Conservation (phyloP, 2,888 invertebrate species). For the Amiota communis region DNA sequence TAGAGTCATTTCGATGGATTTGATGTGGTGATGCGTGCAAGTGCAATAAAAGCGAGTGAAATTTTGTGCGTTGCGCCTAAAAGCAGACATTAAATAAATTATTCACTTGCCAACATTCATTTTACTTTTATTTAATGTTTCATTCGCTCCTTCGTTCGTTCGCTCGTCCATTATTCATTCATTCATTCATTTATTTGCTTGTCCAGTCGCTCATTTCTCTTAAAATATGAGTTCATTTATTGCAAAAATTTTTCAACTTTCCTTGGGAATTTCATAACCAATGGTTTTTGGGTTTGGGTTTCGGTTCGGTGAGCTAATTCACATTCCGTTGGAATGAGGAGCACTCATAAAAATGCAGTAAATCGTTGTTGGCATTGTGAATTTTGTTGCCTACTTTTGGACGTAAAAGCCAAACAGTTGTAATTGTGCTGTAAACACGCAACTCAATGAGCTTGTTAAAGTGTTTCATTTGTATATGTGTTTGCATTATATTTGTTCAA, state of each 20-base stretch:
- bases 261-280: not conserved
- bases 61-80: slow-evolving; percentile 57
- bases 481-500: not conserved
- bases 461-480: not conserved
- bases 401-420: slow-evolving; percentile 65
- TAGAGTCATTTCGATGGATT: not conserved
- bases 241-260: slow-evolving; percentile 50
- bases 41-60: slow-evolving; percentile 56
- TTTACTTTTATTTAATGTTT: slow-evolving; percentile 21
- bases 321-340: slow-evolving; percentile 34
- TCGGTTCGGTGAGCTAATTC: too few species aligned
- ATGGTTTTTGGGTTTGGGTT: too few species aligned
- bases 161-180: not conserved
- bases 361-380: slow-evolving; percentile 45
- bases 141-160: not conserved
- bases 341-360: slow-evolving; percentile 63
- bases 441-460: slow-evolving; percentile 64
- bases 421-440: slow-evolving; percentile 66
- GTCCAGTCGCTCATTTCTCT: slow-evolving; percentile 24
- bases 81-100: slow-evolving; percentile 67
- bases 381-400: slow-evolving; percentile 45
- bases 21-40: slow-evolving; percentile 38
- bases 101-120: slow-evolving; percentile 46
- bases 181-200: not conserved
- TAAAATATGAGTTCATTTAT: slow-evolving; percentile 47